Evolutionary conservation across 2,888 invertebrate species (phyloP).

Genomic region (Acanthococcus lagerstroemiae): DNA sequence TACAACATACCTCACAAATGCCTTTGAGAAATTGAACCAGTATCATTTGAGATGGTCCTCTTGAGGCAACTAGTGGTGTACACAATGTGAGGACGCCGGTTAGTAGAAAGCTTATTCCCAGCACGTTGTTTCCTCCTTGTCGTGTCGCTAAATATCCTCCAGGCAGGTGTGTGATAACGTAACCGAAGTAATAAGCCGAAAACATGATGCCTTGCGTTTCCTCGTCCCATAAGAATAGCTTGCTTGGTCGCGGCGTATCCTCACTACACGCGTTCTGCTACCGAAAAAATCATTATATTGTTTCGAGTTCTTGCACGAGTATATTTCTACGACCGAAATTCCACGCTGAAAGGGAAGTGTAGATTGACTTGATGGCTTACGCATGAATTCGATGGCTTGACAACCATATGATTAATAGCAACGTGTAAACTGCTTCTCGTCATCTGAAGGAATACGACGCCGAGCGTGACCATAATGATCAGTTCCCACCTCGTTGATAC

Average conservation of each 20-base stretch:
- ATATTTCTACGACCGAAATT: too few species aligned
- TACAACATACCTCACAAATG: conserved; percentile 43
- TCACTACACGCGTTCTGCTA: too few species aligned
- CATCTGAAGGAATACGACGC: too few species aligned
- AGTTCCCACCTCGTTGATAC: too few species aligned
- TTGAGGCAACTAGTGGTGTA: conserved; percentile 43
- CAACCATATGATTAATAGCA: too few species aligned
- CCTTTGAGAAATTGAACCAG: conserved; percentile 44
- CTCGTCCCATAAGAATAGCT: conserved; percentile 57
- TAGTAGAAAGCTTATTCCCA: conserved; percentile 43
- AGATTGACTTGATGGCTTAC: too few species aligned
- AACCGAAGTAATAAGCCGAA: conserved; percentile 45
- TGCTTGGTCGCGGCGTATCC: conserved; percentile 40
- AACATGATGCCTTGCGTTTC: conserved; percentile 44
- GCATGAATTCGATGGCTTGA: too few species aligned
- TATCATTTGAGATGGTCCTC: conserved; percentile 41
- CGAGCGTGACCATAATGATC: too few species aligned
- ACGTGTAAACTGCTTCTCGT: too few species aligned
- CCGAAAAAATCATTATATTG: too few species aligned
- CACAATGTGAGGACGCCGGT: conserved; percentile 43
- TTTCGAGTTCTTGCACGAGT: too few species aligned
- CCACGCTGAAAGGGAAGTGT: too few species aligned
- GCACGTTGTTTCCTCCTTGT: conserved; percentile 45
- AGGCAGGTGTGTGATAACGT: conserved; percentile 44
- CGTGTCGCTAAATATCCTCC: conserved; percentile 43